phyloP scores from a whole-genome alignment of 1,140 invertebrate genomes.

The Ylistrum balloti region DNA sequence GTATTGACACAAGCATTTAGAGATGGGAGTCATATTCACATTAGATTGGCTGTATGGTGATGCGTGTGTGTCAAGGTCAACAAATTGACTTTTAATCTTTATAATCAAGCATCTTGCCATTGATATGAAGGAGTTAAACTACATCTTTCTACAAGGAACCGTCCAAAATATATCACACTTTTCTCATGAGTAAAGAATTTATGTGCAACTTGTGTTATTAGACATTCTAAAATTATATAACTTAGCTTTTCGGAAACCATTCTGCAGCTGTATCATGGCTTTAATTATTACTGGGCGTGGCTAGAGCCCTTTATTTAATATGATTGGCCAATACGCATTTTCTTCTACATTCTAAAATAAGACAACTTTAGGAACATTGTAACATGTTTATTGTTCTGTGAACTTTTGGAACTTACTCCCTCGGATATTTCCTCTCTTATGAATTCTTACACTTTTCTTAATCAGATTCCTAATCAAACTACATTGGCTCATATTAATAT shows the following conservation, averaged over 20 bases:
- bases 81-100: constrained; percentile 41
- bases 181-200: background rate
- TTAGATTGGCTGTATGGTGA: constrained; percentile 43
- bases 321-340: background rate
- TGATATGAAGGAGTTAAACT: constrained; percentile 6
- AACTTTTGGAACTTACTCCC: background rate
- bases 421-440: no score
- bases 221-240: background rate
- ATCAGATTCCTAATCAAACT: no score
- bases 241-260: background rate
- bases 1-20: constrained; percentile 47
- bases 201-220: background rate
- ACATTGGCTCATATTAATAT: no score
- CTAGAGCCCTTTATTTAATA: background rate
- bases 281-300: background rate
- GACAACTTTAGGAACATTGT: background rate
- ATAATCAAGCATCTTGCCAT: constrained; percentile 20
- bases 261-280: background rate
- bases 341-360: no score
- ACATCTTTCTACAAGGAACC: constrained; percentile 38
- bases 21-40: constrained; percentile 35
- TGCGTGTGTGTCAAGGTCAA: constrained; percentile 42
- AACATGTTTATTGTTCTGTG: background rate
- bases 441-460: no score
- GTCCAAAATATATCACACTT: constrained; percentile 8